phyloP scores from a whole-genome alignment of 2,797 vertebrate genomes.

The Gobionotothen gibberifrons region DNA sequence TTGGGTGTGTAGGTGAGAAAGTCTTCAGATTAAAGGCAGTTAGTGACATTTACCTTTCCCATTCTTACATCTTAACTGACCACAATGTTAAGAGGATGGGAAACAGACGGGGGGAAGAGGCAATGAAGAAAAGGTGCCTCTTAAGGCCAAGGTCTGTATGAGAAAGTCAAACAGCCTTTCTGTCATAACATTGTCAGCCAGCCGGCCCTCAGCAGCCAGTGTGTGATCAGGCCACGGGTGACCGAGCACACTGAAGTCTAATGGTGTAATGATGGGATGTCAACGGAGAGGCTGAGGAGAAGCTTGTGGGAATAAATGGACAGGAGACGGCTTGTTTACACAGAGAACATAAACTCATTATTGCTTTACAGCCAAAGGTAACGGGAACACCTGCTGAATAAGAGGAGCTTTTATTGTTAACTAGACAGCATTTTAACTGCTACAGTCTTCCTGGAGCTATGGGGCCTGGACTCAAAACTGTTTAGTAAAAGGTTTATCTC shows the following conservation, averaged over 20 bases:
- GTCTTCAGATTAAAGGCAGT: not conserved
- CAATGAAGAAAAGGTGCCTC: constrained; percentile 6
- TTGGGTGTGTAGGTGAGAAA: not conserved
- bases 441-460: not conserved
- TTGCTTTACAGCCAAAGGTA: constrained; percentile 60
- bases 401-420: constrained; percentile 11
- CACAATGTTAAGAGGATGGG: constrained; percentile 12
- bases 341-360: constrained; percentile 71
- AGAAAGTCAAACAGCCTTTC: constrained; percentile 65
- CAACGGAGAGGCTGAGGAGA: constrained; percentile 36
- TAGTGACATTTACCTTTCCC: not conserved
- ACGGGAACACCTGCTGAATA: constrained; percentile 34
- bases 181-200: constrained; percentile 12
- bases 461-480: not conserved
- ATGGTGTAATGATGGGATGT: constrained; percentile 65
- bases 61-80: not conserved
- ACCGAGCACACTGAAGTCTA: constrained; percentile 61
- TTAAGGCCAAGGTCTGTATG: constrained; percentile 41
- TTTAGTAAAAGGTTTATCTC: not conserved
- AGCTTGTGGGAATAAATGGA: constrained; percentile 49
- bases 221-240: constrained; percentile 78
- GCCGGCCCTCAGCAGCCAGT: constrained; percentile 24
- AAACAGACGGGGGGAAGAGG: constrained; percentile 13
- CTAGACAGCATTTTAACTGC: not conserved
- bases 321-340: constrained; percentile 61